phyloP scores from a whole-genome alignment of 2,888 invertebrate species.

The Mycalesis mineus region DNA sequence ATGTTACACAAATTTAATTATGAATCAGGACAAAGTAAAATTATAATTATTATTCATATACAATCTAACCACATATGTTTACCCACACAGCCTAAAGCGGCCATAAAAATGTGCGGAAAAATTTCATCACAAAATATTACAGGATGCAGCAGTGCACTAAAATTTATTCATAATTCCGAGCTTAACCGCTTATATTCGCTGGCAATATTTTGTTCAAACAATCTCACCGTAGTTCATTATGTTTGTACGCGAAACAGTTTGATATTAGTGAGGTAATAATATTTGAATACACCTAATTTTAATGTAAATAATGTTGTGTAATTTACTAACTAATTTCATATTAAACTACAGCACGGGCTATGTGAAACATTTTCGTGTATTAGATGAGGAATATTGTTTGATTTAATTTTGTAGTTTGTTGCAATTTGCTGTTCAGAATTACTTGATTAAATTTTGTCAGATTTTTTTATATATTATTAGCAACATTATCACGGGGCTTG shows the following conservation, averaged over 20 bases:
- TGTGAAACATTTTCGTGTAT: not conserved
- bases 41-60: not conserved
- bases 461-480: no score
- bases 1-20: no score
- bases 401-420: no score
- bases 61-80: not conserved
- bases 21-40: not conserved
- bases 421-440: not conserved
- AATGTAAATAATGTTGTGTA: not conserved
- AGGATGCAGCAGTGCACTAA: not conserved
- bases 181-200: not conserved
- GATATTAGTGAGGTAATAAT: not conserved
- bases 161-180: slow-evolving; percentile 2
- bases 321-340: not conserved
- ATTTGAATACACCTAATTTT: slow-evolving; percentile 3
- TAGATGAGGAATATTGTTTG: not conserved
- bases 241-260: not conserved
- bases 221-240: not conserved
- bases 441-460: no score
- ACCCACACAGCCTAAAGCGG: not conserved
- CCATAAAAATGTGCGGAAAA: not conserved
- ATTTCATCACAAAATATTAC: not conserved
- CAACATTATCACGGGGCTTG: no score
- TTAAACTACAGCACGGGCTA: not conserved
- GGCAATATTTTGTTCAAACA: slow-evolving; percentile 6